Conservation (phyloP, 2,888 invertebrate genomes). For the Crioceris asparagi region DNA sequence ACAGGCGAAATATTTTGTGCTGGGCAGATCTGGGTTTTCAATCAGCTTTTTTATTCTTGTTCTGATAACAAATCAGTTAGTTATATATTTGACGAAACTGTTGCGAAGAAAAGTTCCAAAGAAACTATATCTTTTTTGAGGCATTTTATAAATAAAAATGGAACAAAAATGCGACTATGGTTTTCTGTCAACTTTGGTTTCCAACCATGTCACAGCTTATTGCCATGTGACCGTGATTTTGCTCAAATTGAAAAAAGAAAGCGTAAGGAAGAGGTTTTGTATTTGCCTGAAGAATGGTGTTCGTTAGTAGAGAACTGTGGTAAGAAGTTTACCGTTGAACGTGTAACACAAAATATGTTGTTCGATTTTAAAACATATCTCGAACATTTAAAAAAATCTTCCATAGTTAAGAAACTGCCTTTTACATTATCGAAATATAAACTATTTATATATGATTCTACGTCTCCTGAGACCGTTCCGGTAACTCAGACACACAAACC, state of each 20-base stretch:
- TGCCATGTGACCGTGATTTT: conserved; percentile 10
- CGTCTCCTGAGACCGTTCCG: conserved; percentile 2
- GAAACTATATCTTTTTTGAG: no score
- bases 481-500: conserved; percentile 4
- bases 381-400: conserved; percentile 9
- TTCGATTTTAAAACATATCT: conserved; percentile 9
- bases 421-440: conserved; percentile 4
- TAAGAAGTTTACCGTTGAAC: conserved; percentile 12
- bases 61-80: no score
- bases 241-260: conserved; percentile 11
- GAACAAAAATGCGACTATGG: no score
- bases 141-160: no score
- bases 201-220: conserved; percentile 6
- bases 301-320: conserved; percentile 11
- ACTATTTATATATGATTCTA: conserved; percentile 5
- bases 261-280: conserved; percentile 11
- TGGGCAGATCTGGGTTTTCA: no score
- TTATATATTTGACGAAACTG: no score
- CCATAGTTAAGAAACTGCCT: conserved; percentile 5
- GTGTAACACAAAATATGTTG: conserved; percentile 10
- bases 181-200: no score
- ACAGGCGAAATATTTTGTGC: no score
- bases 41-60: no score
- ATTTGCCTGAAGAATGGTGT: conserved; percentile 15
- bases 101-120: no score